Conservation (phyloP, 2,797 vertebrate genomes). For the Melanotaenia maccullochi region DNA sequence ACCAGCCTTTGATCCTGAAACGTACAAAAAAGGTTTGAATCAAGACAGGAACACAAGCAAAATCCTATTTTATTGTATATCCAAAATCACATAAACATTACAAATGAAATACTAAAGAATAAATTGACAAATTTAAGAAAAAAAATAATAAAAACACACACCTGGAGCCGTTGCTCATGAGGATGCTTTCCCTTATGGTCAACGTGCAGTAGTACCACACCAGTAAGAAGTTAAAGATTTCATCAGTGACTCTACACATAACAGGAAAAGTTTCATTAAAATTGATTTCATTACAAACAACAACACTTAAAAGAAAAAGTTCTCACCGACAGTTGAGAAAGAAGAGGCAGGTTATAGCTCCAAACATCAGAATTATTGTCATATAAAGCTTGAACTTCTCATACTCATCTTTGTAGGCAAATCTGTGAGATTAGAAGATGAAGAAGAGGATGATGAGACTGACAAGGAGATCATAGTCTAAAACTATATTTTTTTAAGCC, state of each 20-base stretch:
- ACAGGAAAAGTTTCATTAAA: background rate
- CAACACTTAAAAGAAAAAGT: background rate
- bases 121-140: background rate
- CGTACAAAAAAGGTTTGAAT: background rate
- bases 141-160: slow-evolving; percentile 58
- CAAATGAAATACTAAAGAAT: background rate
- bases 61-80: background rate
- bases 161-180: slow-evolving; percentile 97
- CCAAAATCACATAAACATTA: background rate
- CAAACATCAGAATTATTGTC: slow-evolving; percentile 96
- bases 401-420: slow-evolving; percentile 98
- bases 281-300: background rate
- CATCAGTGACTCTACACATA: slow-evolving; percentile 90
- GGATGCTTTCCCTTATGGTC: slow-evolving; percentile 96
- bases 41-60: background rate
- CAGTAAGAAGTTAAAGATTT: slow-evolving; percentile 97
- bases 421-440: slow-evolving; percentile 76
- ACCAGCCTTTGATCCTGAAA: slow-evolving; percentile 97
- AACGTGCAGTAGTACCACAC: slow-evolving; percentile 99
- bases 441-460: background rate
- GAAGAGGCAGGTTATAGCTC: slow-evolving; percentile 93
- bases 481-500: background rate
- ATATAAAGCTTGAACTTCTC: slow-evolving; percentile 99
- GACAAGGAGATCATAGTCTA: background rate
- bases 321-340: slow-evolving; percentile 93